Conservation (phyloP, 2,888 invertebrate species). For the Tiliacea aurago region DNA sequence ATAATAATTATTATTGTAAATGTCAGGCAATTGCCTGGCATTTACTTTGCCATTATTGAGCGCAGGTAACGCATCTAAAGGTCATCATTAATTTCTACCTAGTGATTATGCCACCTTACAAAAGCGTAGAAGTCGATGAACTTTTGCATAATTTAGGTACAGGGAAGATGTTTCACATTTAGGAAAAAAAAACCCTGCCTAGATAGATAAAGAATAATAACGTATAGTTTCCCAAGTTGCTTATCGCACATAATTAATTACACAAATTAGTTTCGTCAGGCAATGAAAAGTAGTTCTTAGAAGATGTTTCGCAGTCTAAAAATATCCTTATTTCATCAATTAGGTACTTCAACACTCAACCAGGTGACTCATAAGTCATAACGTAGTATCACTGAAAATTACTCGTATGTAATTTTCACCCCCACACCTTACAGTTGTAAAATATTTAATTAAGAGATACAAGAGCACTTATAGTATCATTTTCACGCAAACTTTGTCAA, state of each 20-base stretch:
- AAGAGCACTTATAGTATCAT: slow-evolving; percentile 20
- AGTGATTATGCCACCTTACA: background rate
- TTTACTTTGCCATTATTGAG: too few relatives aligned
- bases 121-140: background rate
- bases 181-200: background rate
- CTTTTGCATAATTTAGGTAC: background rate
- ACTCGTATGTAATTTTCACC: background rate
- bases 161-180: background rate
- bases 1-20: too few relatives aligned
- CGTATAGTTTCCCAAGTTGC: background rate
- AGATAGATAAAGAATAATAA: background rate
- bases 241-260: background rate
- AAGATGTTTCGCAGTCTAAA: background rate
- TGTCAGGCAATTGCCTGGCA: too few relatives aligned
- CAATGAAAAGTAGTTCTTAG: background rate
- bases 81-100: background rate
- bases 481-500: slow-evolving; percentile 48
- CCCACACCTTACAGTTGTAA: slow-evolving; percentile 24
- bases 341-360: background rate
- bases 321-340: background rate
- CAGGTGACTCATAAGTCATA: slow-evolving; percentile 14
- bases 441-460: slow-evolving; percentile 26
- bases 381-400: slow-evolving; percentile 3
- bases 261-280: background rate
- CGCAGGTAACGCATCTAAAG: too few relatives aligned